Evolutionary conservation across 2,113 vertebrate species (phyloP).

Genomic region (Sorex fumeus): DNA sequence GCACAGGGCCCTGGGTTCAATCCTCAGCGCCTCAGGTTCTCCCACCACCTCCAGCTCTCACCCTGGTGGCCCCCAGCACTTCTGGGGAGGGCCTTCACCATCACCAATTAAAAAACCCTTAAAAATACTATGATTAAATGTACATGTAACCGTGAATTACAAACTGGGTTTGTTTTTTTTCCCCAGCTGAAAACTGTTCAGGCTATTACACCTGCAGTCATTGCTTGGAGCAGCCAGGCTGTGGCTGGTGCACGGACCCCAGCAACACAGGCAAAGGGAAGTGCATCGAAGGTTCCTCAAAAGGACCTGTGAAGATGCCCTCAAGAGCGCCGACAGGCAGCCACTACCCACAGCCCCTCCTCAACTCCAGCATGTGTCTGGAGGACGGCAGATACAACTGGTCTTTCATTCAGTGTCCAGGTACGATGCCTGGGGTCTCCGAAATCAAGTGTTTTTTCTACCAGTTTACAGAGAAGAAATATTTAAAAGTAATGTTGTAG

Average conservation of each 20-base stretch:
- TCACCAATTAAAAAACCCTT: no score
- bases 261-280: conserved; percentile 96
- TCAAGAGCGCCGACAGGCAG: conserved; percentile 81
- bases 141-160: conserved; percentile 35
- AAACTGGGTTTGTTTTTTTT: not conserved
- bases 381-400: conserved; percentile 94
- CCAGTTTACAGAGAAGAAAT: conserved; percentile 40
- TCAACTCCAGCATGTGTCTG: conserved; percentile 95
- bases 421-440: conserved; percentile 84
- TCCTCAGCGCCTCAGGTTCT: no score
- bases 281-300: conserved; percentile 95
- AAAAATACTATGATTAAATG: not conserved
- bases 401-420: conserved; percentile 98
- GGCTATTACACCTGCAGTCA: conserved; percentile 96
- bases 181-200: conserved; percentile 96
- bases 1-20: no score
- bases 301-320: conserved; percentile 93
- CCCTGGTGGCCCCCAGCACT: no score
- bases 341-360: conserved; percentile 90
- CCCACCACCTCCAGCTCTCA: no score
- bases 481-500: not conserved
- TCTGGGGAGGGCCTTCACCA: no score
- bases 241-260: conserved; percentile 98
- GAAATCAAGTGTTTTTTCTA: not conserved
- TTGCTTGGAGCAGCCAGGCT: conserved; percentile 97